Evolutionary conservation across 2,113 vertebrate genomes (phyloP), one percentile per base, ranked within the genome.

Genomic region (Okapia johnstoni): DNA sequence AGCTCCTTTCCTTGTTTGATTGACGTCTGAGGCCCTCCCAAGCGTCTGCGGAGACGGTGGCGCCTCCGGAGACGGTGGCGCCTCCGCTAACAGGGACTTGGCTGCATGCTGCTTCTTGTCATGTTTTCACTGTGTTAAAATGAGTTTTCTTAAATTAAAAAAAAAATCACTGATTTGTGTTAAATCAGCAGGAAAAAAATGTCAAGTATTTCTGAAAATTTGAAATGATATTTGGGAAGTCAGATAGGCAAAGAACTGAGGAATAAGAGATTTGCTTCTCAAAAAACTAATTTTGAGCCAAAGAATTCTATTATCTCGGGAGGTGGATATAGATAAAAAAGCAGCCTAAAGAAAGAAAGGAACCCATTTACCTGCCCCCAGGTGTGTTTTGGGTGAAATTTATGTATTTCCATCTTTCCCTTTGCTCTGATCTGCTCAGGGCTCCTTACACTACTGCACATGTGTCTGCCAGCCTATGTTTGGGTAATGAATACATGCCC

Each of bases 141-240:
- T 86, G 77, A 91, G 48, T 94, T 96, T 95, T 97, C 87, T 86
- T 88, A 96, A 96, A 90, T 40, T 85, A 92, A 90, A 96, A 63
- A 94, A 90, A 95, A 54, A 55, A 79, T 77, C 46, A 23, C 89
- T 73, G 58, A 85, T 43, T 96, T 87, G 87, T 97, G 92, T 97
- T 98, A 95, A 97, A 96, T 97, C 30, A n/a, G 95, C 57, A 89
- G 85, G 84, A 93, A 97, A 97, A 95, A 95, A 90, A 92, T 97
- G 97, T 97, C 97, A 98, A 93, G 94, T 97, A 91, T 93, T 97
- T 97, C 95, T 96, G 92, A 94, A 97, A 96, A 96, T 66, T 95
- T 98, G 97, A 97, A 97, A 88, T 96, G 93, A 93, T 97, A 54
- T 89, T 97, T 96, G 80, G 48, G 52, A 95, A 97, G 52, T 94